Conservation (phyloP, 2,113 vertebrate genomes). For the Lutjanus erythropterus region DNA sequence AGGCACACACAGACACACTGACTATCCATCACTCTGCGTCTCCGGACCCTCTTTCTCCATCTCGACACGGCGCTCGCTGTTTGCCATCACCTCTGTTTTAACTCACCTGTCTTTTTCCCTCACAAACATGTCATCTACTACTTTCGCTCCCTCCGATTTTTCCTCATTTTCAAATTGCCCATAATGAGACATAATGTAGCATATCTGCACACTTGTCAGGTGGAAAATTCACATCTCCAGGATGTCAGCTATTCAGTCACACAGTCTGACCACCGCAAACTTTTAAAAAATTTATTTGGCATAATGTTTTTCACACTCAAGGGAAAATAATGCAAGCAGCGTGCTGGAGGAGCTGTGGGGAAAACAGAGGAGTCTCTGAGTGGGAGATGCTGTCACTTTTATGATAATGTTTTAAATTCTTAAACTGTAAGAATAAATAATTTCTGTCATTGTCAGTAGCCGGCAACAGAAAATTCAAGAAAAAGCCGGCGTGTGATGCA, state of each 20-base stretch:
- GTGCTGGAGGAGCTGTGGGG: background rate
- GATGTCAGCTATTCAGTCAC: background rate
- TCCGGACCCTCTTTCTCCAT: slow-evolving; percentile 14
- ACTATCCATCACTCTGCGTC: slow-evolving; percentile 42
- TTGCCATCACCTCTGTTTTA: slow-evolving; percentile 18
- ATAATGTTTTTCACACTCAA: background rate
- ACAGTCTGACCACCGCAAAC: background rate
- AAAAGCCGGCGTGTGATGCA: slow-evolving; percentile 15
- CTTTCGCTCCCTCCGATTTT: background rate
- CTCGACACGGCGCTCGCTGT: slow-evolving; percentile 7
- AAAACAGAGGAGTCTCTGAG: slow-evolving; percentile 1
- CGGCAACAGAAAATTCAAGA: slow-evolving; percentile 6
- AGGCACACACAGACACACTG: slow-evolving; percentile 51
- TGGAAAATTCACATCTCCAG: background rate
- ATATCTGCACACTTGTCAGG: background rate
- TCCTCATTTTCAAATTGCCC: background rate
- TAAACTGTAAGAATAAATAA: slow-evolving; percentile 8
- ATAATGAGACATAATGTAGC: background rate
- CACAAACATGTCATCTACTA: slow-evolving; percentile 27
- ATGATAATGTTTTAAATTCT: background rate
- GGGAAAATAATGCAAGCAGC: background rate
- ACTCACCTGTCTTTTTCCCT: slow-evolving; percentile 20
- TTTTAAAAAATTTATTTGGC: background rate
- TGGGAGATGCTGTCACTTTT: background rate
- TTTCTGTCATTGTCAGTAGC: background rate